Evolutionary conservation across 2,797 vertebrate species (phyloP).

Genomic region (Myotis vivesi): DNA sequence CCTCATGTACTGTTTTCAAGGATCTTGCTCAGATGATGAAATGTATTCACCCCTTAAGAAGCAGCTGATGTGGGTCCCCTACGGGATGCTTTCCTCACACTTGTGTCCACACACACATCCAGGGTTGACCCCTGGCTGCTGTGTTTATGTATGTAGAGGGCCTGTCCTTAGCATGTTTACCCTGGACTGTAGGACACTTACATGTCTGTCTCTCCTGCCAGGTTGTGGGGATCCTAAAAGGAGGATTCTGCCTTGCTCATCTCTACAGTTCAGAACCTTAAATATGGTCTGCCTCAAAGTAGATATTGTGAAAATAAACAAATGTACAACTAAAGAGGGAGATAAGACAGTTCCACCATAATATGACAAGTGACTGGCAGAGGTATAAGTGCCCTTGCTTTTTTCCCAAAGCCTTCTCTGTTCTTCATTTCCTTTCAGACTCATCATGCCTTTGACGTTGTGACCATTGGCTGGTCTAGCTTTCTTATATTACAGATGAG

Average conservation of each 20-base stretch:
- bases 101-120: no score
- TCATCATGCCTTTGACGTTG: neutral
- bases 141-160: neutral
- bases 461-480: neutral
- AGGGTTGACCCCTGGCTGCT: neutral
- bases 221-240: neutral
- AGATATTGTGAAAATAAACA: neutral
- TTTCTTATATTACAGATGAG: neutral
- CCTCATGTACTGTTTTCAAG: neutral
- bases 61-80: neutral
- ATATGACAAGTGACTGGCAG: neutral
- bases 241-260: neutral
- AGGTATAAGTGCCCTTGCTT: neutral
- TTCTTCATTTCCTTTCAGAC: neutral
- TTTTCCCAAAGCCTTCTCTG: neutral
- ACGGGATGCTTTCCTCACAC: accelerated
- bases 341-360: neutral
- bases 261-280: neutral
- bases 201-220: neutral
- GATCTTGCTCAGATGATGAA: neutral
- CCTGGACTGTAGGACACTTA: neutral
- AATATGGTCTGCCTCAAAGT: neutral
- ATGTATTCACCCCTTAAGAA: neutral
- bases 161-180: neutral
- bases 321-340: neutral